Evolutionary conservation across 37 sponge, comb jelly and placozoan genomes (phyloP).

Genomic region (Ianthella basta): DNA sequence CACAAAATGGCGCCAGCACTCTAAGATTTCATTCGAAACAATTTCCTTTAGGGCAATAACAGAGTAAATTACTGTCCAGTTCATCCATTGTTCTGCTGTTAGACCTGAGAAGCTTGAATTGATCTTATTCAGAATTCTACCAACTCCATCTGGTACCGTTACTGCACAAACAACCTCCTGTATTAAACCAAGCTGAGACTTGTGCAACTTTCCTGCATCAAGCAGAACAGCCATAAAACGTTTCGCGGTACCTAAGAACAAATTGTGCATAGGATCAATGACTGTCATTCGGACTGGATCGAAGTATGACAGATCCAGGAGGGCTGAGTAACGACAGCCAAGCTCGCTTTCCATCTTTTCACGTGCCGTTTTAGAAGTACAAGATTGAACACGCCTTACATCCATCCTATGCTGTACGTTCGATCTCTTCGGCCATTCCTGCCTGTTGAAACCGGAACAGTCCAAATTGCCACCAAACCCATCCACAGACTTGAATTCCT

Average conservation of each 20-base stretch:
- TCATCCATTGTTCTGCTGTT: background rate
- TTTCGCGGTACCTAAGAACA: constrained; percentile 38
- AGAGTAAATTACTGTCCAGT: background rate
- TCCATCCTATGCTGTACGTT: background rate
- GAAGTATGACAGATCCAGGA: constrained; percentile 40
- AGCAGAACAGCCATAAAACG: constrained; percentile 1
- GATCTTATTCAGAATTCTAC: constrained; percentile 43
- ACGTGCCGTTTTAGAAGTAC: background rate
- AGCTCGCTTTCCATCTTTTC: background rate
- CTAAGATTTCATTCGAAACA: background rate
- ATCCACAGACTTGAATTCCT: background rate
- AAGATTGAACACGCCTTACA: background rate
- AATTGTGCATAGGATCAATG: constrained; percentile 51
- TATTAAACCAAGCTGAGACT: background rate
- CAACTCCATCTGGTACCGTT: constrained; percentile 32
- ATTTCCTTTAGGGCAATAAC: too few relatives aligned
- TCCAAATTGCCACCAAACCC: background rate
- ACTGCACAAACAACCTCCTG: background rate
- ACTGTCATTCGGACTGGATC: constrained; percentile 15
- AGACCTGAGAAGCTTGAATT: constrained; percentile 12
- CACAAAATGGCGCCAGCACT: constrained; percentile 47
- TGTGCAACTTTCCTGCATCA: background rate
- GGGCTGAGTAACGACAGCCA: constrained; percentile 31
- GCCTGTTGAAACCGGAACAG: constrained; percentile 37
- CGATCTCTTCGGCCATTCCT: constrained; percentile 11